Evolutionary conservation across 92 coral and sea anemone genomes (phyloP), one percentile per base, ranked within the genome.

Genomic region (Muricea muricata): DNA sequence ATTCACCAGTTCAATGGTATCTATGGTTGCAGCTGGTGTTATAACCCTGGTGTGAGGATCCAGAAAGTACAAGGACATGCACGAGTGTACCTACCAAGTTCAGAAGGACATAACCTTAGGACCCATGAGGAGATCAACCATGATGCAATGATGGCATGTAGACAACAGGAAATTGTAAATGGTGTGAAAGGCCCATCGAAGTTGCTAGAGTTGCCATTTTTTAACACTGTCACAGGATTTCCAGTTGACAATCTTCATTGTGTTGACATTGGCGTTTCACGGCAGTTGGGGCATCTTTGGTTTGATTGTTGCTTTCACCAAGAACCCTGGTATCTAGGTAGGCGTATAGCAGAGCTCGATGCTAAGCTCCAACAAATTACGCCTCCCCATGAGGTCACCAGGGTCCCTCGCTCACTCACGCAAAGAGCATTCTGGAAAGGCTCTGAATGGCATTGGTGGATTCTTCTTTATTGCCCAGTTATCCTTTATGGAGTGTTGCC

Each of bases 1-100:
- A 72, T 72, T 33, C 78, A 72, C 55, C 78, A 72, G 55, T 72
- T 72, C n/a, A 72, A 72, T 72, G 78, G 78, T 37, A 57, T 34
- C 25, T 4, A 33, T 72, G 78, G 78, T 72, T 72, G 78, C 33
- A 72, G 54, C 55, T 72, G 78, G 78, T n/a, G n/a, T n/a, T n/a
- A n/a, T n/a, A n/a, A n/a, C n/a, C n/a, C n/a, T n/a, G n/a, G n/a
- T n/a, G n/a, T 72, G 78, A 4, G 30, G 42, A 18, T 72, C 32
- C 32, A 57, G 6, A 67, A 67, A 67, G 74, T 41, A 29, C 74
- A 37, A 37, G 74, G 74, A 23, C 74, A 67, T 67, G 12, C 78
- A 35, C 78, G 54, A 9, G 66, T 57, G 32, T 57, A 57, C 24
- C 66, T 57, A 1, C 66, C 4, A 4, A 72, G 78, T 72, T 9